Evolutionary conservation across 2,797 vertebrate species (phyloP), one percentile per base, ranked within the genome.

Genomic region (Tauraco hartlaubi): DNA sequence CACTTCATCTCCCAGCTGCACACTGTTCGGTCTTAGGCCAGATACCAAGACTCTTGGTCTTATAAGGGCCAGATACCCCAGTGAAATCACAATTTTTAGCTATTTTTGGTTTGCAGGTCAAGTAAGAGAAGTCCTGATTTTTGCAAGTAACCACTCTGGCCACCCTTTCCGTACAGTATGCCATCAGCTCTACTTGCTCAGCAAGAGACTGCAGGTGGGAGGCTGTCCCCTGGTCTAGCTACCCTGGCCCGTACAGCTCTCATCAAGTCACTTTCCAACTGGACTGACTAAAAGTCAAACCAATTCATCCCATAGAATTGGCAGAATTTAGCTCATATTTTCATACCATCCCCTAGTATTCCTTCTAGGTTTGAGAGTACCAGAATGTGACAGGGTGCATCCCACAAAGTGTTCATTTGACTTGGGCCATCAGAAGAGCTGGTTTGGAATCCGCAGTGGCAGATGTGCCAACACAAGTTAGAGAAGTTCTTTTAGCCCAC

Each of bases 351-450:
- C 20, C 19, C 33, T 63, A 52, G 7, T 41, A 64, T 69, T 64
- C 25, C 2, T 64, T 72, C 37, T 20, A 59, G 44, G 55, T 37
- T 41, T 2, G 7, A 39, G 13, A 25, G 5, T 46, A 31, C 13
- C 1, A 2, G 28, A 15, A 41, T 18, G 19, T 2, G 5, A 61
- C 1, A 31, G 0, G 0, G 5, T 39, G 8, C 23, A 22, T 66
- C n/a, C 23, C 46, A 74, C 29, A 28, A 79, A 54, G 6, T 8
- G 16, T 31, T 73, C 55, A 25, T 44, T 89, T 52, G 22, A 26
- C 10, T 4, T 43, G 17, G 33, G 25, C 31, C n/a, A 20, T 44
- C n/a, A 29, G 68, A 78, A 73, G 9, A 62, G 9, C 18, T 33
- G 43, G 11, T 14, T 54, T 26, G 37, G 18, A 77, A 82, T 56